Conservation (phyloP, 1,140 invertebrate species). For the Diabrotica undecimpunctata region DNA sequence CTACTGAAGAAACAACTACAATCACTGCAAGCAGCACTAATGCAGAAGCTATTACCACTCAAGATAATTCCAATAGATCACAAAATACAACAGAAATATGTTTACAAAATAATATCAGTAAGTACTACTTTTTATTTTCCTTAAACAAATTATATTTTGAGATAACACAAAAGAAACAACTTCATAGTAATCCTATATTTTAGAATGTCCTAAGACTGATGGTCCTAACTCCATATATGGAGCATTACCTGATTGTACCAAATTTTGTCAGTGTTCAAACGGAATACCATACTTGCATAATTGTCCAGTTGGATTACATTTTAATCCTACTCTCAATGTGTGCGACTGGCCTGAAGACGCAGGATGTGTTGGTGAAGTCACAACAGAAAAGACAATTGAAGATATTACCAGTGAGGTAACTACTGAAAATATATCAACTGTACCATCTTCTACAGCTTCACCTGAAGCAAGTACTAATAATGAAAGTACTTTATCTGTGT, state of each 20-base stretch:
- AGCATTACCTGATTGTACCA: conserved; percentile 49
- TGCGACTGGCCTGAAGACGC: conserved; percentile 53
- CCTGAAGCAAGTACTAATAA: no score
- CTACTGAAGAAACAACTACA: not conserved
- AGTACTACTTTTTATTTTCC: no score
- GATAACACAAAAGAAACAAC: no score
- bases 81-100: not conserved
- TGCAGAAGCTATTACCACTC: not conserved
- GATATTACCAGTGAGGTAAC: no score
- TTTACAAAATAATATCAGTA: no score
- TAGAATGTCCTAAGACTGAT: conserved; percentile 25
- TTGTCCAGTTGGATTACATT: conserved; percentile 53
- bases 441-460: no score
- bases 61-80: not conserved
- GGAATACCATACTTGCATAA: conserved; percentile 48
- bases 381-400: not conserved
- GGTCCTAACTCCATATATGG: conserved; percentile 26
- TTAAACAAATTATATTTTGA: no score
- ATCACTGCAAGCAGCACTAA: not conserved
- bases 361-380: conserved; percentile 17
- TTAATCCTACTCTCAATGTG: conserved; percentile 50
- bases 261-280: conserved; percentile 57
- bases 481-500: no score
- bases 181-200: not conserved
- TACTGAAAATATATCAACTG: no score